Percentiles rank a stretch among this genome's conserved stretches.
phyloP scores from a whole-genome alignment of 1,140 invertebrate species.

The Ditylenchus dipsaci region DNA sequence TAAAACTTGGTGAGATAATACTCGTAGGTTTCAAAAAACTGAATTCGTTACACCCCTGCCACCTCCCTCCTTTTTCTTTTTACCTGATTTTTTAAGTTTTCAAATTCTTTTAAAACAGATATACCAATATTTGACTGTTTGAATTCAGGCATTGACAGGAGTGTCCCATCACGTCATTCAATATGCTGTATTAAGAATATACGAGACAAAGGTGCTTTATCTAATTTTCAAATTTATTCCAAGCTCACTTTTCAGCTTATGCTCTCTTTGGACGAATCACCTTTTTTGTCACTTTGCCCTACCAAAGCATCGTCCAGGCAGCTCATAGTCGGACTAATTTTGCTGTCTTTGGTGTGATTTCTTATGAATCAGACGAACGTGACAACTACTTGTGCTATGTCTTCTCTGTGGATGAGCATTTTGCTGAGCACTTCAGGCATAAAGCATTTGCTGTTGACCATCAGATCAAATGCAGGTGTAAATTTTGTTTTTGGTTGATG shows the following conservation, averaged over 20 bases:
- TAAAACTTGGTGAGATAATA: too few species aligned
- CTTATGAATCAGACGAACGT: neutral
- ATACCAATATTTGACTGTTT: too few species aligned
- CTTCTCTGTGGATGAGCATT: neutral
- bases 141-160: neutral
- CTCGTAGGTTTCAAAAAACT: too few species aligned
- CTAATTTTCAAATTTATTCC: neutral
- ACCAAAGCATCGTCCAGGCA: conserved; percentile 1
- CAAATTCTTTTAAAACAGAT: too few species aligned
- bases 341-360: neutral
- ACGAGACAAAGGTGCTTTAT: neutral
- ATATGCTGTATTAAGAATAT: neutral
- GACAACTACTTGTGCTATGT: neutral
- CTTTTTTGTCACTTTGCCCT: neutral
- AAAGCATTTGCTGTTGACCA: neutral
- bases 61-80: too few species aligned
- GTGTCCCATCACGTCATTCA: neutral
- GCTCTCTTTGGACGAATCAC: neutral
- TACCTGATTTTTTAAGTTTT: too few species aligned
- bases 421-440: neutral
- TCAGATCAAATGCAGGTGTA: neutral
- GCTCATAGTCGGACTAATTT: neutral
- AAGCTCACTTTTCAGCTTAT: neutral
- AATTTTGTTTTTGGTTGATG: too few species aligned
- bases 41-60: too few species aligned